Percentiles rank a stretch among this genome's conserved stretches.
Evolutionary conservation across 2,888 invertebrate species (phyloP).

Genomic region (Proisotoma minuta): DNA sequence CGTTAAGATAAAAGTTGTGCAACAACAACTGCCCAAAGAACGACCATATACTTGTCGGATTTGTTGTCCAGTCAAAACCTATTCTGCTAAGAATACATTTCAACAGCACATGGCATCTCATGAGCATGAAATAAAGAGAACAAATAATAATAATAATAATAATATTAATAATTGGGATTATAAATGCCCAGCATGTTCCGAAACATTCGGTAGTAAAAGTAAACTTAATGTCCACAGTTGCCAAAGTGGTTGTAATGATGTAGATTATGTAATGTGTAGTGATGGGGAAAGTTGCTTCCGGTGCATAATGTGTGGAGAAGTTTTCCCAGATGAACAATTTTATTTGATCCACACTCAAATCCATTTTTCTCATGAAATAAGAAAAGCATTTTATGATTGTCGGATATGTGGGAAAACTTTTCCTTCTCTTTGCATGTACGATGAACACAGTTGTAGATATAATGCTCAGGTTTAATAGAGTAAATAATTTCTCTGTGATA

Average conservation of each 20-base stretch:
- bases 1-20: too few relatives aligned
- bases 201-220: not conserved
- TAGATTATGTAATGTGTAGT: too few relatives aligned
- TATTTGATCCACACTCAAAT: constrained; percentile 10
- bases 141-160: not conserved
- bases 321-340: constrained; percentile 34
- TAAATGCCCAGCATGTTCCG: not conserved
- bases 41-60: constrained; percentile 27
- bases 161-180: not conserved
- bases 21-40: too few relatives aligned
- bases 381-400: constrained; percentile 1
- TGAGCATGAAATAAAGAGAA: constrained; percentile 12
- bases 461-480: not conserved
- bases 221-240: too few relatives aligned
- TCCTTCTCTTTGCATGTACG: not conserved
- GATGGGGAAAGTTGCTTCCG: constrained; percentile 34
- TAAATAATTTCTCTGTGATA: too few relatives aligned
- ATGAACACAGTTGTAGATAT: constrained; percentile 11
- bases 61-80: constrained; percentile 30
- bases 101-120: constrained; percentile 31
- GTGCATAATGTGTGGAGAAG: constrained; percentile 32
- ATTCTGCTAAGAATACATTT: constrained; percentile 29
- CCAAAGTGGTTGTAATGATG: too few relatives aligned
- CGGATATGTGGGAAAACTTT: constrained; percentile 8
- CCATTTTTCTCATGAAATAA: constrained; percentile 8